Conservation (phyloP, 2,113 vertebrate genomes). For the Choloepus hoffmanni region DNA sequence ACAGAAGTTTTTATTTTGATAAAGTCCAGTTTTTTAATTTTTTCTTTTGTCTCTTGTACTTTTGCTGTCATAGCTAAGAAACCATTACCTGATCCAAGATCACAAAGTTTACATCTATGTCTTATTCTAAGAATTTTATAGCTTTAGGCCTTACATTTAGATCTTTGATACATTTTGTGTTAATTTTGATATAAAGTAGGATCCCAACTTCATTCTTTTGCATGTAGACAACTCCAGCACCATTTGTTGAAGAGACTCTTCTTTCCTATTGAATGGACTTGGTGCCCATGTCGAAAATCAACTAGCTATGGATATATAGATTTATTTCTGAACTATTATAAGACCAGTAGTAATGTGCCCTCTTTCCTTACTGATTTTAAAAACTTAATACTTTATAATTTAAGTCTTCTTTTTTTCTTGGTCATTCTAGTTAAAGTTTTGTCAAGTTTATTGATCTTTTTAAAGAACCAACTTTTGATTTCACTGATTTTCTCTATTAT, state of each 20-base stretch:
- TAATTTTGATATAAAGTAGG: neutral
- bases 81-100: neutral
- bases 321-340: neutral
- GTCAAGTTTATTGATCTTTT: neutral
- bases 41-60: neutral
- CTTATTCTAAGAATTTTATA: neutral
- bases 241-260: constrained; percentile 7
- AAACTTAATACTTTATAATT: neutral
- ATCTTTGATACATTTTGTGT: neutral
- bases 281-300: neutral
- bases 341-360: neutral
- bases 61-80: neutral
- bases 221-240: neutral
- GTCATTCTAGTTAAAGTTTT: neutral
- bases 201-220: neutral
- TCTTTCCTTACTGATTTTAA: neutral
- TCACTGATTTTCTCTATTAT: neutral
- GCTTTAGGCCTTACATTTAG: neutral
- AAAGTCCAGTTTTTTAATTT: neutral
- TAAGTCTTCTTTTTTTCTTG: neutral
- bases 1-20: neutral
- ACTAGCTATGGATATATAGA: neutral
- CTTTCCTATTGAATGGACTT: neutral
- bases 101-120: neutral
- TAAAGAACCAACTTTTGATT: neutral